Percentiles rank a stretch among this genome's conserved stretches.
phyloP scores from a whole-genome alignment of 2,113 vertebrate genomes.

The Aleadryas rufinucha region DNA sequence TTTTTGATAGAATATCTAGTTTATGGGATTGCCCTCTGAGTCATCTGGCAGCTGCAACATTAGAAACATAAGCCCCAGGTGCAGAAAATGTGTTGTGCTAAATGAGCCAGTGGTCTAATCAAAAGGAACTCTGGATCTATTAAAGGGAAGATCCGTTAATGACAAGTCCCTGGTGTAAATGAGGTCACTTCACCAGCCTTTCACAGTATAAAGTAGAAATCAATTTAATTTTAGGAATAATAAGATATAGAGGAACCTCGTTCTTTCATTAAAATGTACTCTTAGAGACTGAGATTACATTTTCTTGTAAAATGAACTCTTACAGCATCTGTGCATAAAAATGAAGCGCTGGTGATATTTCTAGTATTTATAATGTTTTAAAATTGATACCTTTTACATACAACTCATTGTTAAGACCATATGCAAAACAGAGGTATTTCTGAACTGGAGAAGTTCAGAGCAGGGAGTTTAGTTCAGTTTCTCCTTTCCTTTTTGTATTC shows the following conservation, averaged over 20 bases:
- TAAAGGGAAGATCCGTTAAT: background rate
- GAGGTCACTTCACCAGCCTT: background rate
- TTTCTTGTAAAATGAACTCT: background rate
- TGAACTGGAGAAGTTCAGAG: background rate
- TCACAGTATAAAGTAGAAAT: background rate
- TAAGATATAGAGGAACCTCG: background rate
- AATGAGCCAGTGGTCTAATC: background rate
- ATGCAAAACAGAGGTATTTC: background rate
- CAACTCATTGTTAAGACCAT: background rate
- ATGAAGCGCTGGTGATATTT: background rate
- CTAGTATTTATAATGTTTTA: background rate
- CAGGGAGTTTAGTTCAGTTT: background rate
- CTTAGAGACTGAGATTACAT: background rate
- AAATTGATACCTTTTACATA: background rate
- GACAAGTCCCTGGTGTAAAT: background rate
- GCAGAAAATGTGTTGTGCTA: background rate
- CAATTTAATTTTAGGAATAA: background rate
- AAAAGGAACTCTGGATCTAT: background rate
- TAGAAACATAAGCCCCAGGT: background rate
- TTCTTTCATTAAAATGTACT: background rate
- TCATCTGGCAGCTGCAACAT: background rate
- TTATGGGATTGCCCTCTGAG: background rate
- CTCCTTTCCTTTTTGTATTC: background rate
- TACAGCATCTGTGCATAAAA: background rate
- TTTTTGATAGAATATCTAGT: background rate